Percentiles rank a stretch among this genome's conserved stretches.
Conservation (phyloP, 2,113 vertebrate genomes). For the Furnarius figulus region DNA sequence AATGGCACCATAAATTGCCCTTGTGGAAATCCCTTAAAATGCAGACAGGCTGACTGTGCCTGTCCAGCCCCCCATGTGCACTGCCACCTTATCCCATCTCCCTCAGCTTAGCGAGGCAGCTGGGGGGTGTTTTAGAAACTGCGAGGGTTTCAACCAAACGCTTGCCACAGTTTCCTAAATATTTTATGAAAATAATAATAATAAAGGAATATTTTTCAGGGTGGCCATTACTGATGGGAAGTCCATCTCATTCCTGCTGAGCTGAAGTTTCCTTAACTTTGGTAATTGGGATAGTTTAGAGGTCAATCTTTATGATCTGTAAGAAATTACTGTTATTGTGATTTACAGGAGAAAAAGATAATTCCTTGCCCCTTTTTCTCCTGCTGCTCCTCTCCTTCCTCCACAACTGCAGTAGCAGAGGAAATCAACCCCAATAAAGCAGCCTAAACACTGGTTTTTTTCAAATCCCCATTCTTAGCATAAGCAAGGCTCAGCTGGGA, state of each 20-base stretch:
- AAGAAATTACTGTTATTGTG: neutral
- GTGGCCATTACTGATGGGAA: neutral
- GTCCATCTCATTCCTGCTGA: neutral
- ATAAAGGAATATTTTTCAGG: neutral
- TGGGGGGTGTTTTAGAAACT: neutral
- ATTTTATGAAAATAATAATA: neutral
- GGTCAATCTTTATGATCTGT: neutral
- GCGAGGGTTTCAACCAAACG: neutral
- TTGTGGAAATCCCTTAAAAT: neutral
- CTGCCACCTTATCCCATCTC: neutral
- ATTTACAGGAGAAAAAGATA: neutral
- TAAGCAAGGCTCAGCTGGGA: constrained; percentile 28
- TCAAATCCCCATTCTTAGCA: constrained; percentile 14
- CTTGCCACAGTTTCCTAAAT: neutral
- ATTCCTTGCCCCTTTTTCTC: neutral
- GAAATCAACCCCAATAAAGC: constrained; percentile 55
- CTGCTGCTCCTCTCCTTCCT: constrained; percentile 1
- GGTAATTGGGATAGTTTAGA: neutral
- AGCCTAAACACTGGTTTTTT: neutral
- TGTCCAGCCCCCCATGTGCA: neutral
- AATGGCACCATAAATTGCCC: neutral
- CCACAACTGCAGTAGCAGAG: neutral
- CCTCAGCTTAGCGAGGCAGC: neutral
- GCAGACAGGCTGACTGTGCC: neutral
- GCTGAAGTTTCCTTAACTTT: neutral